phyloP scores from a whole-genome alignment of 1,140 invertebrate genomes.

The Sinonovacula constricta region DNA sequence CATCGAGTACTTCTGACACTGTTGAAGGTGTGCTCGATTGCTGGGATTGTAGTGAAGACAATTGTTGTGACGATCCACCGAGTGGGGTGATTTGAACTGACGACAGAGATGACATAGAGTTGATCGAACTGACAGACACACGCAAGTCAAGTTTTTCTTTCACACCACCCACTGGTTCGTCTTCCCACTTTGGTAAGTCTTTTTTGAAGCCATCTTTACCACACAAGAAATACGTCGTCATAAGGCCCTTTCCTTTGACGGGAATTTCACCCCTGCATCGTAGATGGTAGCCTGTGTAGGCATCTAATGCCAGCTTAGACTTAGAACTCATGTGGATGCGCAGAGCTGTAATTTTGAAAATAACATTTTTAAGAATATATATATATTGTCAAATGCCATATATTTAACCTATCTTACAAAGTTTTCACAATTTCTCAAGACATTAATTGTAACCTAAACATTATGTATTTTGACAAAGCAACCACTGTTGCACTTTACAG shows the following conservation, averaged over 20 bases:
- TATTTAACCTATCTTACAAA: neutral
- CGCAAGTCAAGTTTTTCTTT: neutral
- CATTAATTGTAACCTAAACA: neutral
- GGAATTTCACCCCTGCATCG: conserved; percentile 68
- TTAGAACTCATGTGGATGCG: conserved; percentile 69
- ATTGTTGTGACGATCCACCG: neutral
- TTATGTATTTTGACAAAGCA: neutral
- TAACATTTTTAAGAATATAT: neutral
- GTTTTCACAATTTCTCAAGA: neutral
- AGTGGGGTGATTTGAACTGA: too few species aligned
- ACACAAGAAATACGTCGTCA: conserved; percentile 93
- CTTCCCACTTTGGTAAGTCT: conserved; percentile 54
- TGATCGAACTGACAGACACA: conserved; percentile 27
- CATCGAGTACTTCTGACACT: conserved; percentile 1
- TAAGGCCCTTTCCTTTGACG: conserved; percentile 88
- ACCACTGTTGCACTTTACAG: neutral
- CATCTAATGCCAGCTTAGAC: conserved; percentile 60
- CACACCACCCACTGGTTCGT: neutral
- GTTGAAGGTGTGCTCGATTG: neutral
- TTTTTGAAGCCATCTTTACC: conserved; percentile 79
- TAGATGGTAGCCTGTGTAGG: conserved; percentile 65
- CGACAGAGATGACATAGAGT: conserved; percentile 31
- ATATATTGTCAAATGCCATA: neutral
- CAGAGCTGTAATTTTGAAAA: conserved; percentile 59
- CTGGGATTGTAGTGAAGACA: neutral